Percentiles rank a stretch among this genome's conserved stretches.
These are phyloP conservation scores for Hydroisotoma schaefferi DNA, from an alignment of 2,888 invertebrate species.

Conservation along the genomic window DNA sequence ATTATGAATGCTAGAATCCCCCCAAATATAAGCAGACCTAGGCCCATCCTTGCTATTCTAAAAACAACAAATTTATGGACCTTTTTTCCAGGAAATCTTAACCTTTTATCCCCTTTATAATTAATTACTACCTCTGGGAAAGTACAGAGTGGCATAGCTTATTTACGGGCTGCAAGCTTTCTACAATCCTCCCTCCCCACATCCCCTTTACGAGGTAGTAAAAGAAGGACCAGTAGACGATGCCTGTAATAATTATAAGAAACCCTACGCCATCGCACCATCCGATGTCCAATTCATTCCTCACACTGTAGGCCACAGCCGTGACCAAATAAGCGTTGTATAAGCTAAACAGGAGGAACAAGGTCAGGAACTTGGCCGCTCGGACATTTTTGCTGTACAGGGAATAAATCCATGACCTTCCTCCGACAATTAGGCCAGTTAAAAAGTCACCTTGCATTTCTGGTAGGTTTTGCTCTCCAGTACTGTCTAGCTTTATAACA, in stretches of 20 bases:
- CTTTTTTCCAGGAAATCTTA: not conserved
- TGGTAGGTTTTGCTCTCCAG: too few relatives aligned
- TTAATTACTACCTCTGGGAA: constrained; percentile 2
- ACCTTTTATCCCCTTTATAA: not conserved
- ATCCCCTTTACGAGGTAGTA: constrained; percentile 64
- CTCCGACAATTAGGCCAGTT: too few relatives aligned
- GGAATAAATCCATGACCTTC: too few relatives aligned
- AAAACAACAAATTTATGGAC: not conserved
- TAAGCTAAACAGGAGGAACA: constrained; percentile 18
- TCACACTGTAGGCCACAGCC: constrained; percentile 25
- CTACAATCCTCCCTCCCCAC: constrained; percentile 52
- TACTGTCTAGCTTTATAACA: too few relatives aligned
- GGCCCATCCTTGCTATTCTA: not conserved
- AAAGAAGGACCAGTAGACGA: constrained; percentile 62
- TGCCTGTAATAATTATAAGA: constrained; percentile 61
- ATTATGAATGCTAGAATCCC: constrained; percentile 61
- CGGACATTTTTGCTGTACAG: too few relatives aligned
- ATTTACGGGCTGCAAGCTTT: not conserved
- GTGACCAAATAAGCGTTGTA: constrained; percentile 42
- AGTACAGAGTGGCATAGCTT: not conserved
- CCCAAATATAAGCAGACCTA: constrained; percentile 50
- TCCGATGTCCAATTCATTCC: constrained; percentile 37
- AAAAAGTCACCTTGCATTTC: too few relatives aligned
- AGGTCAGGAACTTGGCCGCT: constrained; percentile 9
- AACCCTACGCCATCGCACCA: constrained; percentile 70